phyloP scores from a whole-genome alignment of 2,113 vertebrate species.

The Vimba vimba region DNA sequence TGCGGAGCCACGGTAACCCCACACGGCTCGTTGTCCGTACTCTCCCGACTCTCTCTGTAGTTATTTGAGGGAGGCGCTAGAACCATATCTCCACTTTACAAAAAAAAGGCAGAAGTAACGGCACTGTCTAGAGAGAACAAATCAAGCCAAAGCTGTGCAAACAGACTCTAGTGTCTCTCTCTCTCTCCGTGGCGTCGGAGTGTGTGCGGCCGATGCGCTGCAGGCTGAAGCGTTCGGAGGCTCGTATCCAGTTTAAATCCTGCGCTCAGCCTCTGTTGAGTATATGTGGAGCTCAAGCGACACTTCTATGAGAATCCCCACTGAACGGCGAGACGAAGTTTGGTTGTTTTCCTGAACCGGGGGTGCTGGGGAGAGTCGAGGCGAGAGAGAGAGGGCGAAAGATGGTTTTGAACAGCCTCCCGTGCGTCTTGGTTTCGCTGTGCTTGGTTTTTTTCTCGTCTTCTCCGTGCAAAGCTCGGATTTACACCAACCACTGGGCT shows the following conservation, averaged over 20 bases:
- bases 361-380: slow-evolving; percentile 66
- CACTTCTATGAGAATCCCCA: slow-evolving; percentile 77
- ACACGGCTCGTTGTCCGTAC: slow-evolving; percentile 74
- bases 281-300: slow-evolving; percentile 65
- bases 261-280: slow-evolving; percentile 53
- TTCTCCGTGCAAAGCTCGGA: slow-evolving; percentile 85
- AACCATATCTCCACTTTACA: slow-evolving; percentile 78
- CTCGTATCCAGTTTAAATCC: slow-evolving; percentile 57
- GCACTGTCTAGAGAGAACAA: slow-evolving; percentile 67
- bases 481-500: slow-evolving; percentile 99
- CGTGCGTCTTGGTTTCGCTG: slow-evolving; percentile 83
- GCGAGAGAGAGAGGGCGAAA: slow-evolving; percentile 63
- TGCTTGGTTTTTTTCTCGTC: slow-evolving; percentile 81
- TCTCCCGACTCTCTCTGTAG: slow-evolving; percentile 74
- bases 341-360: slow-evolving; percentile 74
- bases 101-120: slow-evolving; percentile 69
- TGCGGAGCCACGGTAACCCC: slow-evolving; percentile 72
- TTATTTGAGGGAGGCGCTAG: slow-evolving; percentile 82
- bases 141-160: slow-evolving; percentile 65
- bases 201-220: slow-evolving; percentile 47
- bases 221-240: slow-evolving; percentile 55
- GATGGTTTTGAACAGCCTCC: slow-evolving; percentile 86
- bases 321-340: slow-evolving; percentile 72
- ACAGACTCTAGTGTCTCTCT: slow-evolving; percentile 65
- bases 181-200: slow-evolving; percentile 56